Evolutionary conservation across 1,140 invertebrate species (phyloP).

Genomic region (Bathynomus jamesi): DNA sequence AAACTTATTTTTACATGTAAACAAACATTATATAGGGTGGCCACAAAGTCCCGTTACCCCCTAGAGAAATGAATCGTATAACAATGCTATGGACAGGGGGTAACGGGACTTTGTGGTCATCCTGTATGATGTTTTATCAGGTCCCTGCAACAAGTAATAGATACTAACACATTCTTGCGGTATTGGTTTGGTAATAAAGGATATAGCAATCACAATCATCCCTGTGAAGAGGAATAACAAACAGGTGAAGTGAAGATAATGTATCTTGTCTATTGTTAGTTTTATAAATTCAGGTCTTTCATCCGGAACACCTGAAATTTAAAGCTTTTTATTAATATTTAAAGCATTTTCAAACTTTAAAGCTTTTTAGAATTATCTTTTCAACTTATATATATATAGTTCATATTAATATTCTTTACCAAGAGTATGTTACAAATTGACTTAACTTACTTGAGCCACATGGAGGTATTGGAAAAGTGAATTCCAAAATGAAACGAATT

Average conservation of each 20-base stretch:
- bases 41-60: too few relatives aligned
- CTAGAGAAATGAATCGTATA: too few relatives aligned
- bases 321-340: neutral
- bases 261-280: conserved; percentile 44
- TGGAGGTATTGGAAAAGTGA: conserved; percentile 41
- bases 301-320: conserved; percentile 30
- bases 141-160: too few relatives aligned
- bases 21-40: too few relatives aligned
- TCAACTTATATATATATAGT: too few relatives aligned
- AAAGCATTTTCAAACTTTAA: neutral
- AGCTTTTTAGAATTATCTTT: too few relatives aligned
- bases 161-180: conserved; percentile 42
- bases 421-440: too few relatives aligned
- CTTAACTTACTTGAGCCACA: conserved; percentile 41
- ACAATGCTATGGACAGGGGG: too few relatives aligned
- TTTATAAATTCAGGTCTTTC: conserved; percentile 42
- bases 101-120: too few relatives aligned
- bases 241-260: conserved; percentile 49
- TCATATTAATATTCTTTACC: too few relatives aligned
- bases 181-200: conserved; percentile 44
- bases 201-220: conserved; percentile 42
- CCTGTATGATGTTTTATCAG: too few relatives aligned
- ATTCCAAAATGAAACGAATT: conserved; percentile 45
- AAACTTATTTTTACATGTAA: too few relatives aligned
- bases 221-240: conserved; percentile 45